These are phyloP conservation scores for Fratercula arctica DNA, from an alignment of 2,797 vertebrate genomes.

Conservation along the genomic window DNA sequence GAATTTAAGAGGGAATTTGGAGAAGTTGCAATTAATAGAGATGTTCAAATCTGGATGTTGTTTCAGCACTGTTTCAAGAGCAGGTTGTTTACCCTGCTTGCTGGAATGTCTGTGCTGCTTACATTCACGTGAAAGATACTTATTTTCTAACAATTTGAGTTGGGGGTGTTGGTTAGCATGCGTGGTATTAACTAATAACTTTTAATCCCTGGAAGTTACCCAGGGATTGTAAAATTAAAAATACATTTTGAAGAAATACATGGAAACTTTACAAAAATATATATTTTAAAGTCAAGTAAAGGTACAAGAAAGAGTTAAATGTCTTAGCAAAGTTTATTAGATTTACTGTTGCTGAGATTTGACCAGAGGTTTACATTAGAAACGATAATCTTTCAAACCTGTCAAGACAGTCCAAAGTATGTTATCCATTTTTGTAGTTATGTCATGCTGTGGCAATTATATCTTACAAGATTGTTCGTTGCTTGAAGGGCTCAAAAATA, in stretches of 20 bases:
- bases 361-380: slow-evolving; percentile 9
- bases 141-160: neutral
- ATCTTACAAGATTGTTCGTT: slow-evolving; percentile 37
- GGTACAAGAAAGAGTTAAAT: slow-evolving; percentile 17
- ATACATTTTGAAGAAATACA: neutral
- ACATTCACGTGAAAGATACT: neutral
- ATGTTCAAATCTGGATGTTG: neutral
- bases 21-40: neutral
- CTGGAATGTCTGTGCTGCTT: neutral
- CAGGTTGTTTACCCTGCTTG: neutral
- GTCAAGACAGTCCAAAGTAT: slow-evolving; percentile 4
- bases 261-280: neutral
- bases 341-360: slow-evolving; percentile 35
- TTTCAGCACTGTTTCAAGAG: neutral
- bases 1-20: neutral
- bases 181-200: neutral
- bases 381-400: slow-evolving; percentile 59
- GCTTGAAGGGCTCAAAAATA: slow-evolving; percentile 31
- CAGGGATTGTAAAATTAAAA: neutral
- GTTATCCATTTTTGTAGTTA: slow-evolving; percentile 55
- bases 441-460: slow-evolving; percentile 36
- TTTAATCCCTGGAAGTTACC: neutral
- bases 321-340: slow-evolving; percentile 46
- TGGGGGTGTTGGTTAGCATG: neutral
- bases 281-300: neutral